These are phyloP conservation scores for Cylloceria caligata DNA, from an alignment of 2,888 invertebrate species.

Conservation along the genomic window DNA sequence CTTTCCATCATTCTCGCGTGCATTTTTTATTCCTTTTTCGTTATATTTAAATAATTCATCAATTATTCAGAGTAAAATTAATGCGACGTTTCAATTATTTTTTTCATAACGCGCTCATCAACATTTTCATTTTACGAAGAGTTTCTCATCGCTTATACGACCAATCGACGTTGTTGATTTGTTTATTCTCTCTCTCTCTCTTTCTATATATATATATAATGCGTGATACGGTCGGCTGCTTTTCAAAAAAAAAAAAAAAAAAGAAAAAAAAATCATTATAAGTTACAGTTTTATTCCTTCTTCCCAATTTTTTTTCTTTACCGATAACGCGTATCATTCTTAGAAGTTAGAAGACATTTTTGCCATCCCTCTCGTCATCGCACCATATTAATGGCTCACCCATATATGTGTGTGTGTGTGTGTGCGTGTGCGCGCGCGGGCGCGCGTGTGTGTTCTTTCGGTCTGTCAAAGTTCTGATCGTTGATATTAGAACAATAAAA, in stretches of 20 bases:
- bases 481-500: conserved; percentile 21
- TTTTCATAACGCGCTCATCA: no score
- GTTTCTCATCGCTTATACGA: no score
- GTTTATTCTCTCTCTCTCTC: conserved; percentile 33
- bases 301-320: conserved; percentile 1
- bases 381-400: conserved; percentile 67
- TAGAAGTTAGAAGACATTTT: conserved; percentile 50
- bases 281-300: conserved; percentile 32
- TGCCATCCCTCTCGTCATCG: conserved; percentile 58
- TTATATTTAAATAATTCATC: conserved; percentile 71
- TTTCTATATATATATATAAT: conserved; percentile 36
- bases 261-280: conserved; percentile 45
- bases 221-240: conserved; percentile 47
- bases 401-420: conserved; percentile 62
- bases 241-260: no score
- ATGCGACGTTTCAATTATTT: no score
- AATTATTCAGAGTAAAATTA: conserved; percentile 71
- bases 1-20: conserved; percentile 27
- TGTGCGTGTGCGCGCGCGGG: conserved; percentile 69
- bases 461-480: conserved; percentile 15
- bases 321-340: conserved; percentile 38
- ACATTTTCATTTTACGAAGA: conserved; percentile 33
- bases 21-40: conserved; percentile 26
- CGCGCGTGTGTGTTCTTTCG: conserved; percentile 57
- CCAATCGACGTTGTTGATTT: no score